Base-by-base conservation (phyloP, 1,140 invertebrate genomes). In the Drosophila auraria region DNA sequence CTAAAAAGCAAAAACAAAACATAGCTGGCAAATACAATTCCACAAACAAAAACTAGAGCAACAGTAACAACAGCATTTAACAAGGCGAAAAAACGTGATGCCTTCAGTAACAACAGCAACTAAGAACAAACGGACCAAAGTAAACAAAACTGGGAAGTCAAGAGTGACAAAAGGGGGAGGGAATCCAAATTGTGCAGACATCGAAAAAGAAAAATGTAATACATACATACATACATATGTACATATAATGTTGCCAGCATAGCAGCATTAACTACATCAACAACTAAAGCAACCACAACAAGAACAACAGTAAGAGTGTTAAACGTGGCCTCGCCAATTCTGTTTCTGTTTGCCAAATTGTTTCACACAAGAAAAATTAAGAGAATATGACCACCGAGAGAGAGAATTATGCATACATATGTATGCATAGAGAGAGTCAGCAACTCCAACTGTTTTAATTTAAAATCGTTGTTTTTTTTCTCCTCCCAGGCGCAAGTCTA, bases 301-400 rank as follows among this genome's bases (percentile, higher is more conserved):
- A 50, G 17, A 63, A 23, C 20, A 25, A 47, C 38, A 47, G 38
- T 38, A 49, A 54, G 49, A 40, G 61, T 63, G 70, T 57, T 59
- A 57, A 78, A 57, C 50, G 50, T 44, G 53, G 61, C 76, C 20
- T 57, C 14, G 17, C 25, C 45, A 42, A 59, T 58, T 20, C 42
- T 57, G 38, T 53, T 57, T 57, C 47, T 50, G 17, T 38, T 66
- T 50, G 33, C 54, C 63, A 66, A 66, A 66, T 25, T 38, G 30
- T 66, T 57, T 66, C 53, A 47, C 30, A 36, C 51, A 54, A 36
- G 11, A 7, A 56, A 54, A 30, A 11, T 17, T 56, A 15, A 40
- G 23, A 56, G 15, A 56, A 17, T 38, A 14, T 1, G 7, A 7
- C 6, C 8, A 30, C n/a, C 27, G 20, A 25, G 3, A 36, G 40